Evolutionary conservation across 2,797 vertebrate genomes (phyloP).

Genomic region (Poecilia velifera): DNA sequence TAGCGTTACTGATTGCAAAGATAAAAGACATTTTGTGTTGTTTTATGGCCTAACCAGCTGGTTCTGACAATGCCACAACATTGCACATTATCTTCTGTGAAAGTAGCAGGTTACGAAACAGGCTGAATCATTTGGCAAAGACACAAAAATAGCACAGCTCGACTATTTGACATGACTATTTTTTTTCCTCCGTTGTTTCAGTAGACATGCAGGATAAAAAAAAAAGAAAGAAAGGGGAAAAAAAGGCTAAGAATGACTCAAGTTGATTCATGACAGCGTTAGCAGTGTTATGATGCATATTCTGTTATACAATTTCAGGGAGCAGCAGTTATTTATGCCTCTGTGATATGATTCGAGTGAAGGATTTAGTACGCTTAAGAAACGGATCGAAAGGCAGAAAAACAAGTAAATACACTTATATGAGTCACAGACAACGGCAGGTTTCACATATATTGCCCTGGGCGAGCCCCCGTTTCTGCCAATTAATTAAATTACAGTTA

Average conservation of each 20-base stretch:
- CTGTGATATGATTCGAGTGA: constrained; percentile 5
- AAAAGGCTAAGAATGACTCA: constrained; percentile 11
- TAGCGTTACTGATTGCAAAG: constrained; percentile 27
- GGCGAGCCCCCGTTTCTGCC: not conserved
- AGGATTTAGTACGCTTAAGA: not conserved
- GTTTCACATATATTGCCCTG: not conserved
- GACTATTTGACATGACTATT: constrained; percentile 40
- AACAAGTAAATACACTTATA: not conserved
- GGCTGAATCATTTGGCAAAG: constrained; percentile 49
- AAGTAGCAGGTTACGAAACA: constrained; percentile 61
- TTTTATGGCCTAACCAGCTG: constrained; percentile 24
- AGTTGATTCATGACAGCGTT: constrained; percentile 16
- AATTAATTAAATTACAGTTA: not conserved
- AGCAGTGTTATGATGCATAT: not conserved
- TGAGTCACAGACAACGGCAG: not conserved
- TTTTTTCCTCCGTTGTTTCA: constrained; percentile 28
- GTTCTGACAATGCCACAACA: constrained; percentile 27
- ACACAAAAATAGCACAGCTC: constrained; percentile 54
- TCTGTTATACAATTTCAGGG: constrained; percentile 10
- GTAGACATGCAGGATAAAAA: constrained; percentile 15
- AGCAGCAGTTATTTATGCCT: constrained; percentile 8
- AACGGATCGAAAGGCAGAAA: not conserved
- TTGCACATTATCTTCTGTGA: constrained; percentile 35
- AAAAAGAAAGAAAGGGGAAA: not conserved
- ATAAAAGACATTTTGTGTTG: constrained; percentile 17